These are phyloP conservation scores for Brachyptera putata DNA, from an alignment of 2,888 invertebrate species.

Conservation along the genomic window DNA sequence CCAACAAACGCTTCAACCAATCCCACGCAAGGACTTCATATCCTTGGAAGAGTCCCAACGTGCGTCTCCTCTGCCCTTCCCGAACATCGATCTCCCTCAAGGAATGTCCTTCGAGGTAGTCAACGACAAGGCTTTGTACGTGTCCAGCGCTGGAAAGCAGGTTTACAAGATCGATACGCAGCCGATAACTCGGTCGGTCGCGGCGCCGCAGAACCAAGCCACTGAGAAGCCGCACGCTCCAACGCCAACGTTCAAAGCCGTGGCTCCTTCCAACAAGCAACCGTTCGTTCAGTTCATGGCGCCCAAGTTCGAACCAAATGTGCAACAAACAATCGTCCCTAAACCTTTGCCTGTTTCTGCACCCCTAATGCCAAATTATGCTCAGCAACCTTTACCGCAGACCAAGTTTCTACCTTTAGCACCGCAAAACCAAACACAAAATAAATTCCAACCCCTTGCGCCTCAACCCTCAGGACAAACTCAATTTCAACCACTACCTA, in stretches of 20 bases:
- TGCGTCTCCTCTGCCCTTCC: slow-evolving; percentile 24
- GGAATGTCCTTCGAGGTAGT: slow-evolving; percentile 23
- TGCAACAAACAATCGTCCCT: not conserved
- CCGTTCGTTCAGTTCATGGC: slow-evolving; percentile 7
- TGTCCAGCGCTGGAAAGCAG: not conserved
- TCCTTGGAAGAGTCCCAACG: slow-evolving; percentile 15
- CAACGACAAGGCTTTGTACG: slow-evolving; percentile 7
- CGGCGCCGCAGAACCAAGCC: not conserved
- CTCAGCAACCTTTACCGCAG: not conserved
- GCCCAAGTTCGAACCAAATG: not conserved
- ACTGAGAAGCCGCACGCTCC: not conserved
- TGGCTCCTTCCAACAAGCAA: not conserved
- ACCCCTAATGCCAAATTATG: no score
- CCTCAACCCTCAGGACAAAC: not conserved
- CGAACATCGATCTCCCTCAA: slow-evolving; percentile 24
- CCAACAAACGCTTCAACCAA: not conserved
- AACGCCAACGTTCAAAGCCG: not conserved
- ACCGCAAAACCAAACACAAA: not conserved
- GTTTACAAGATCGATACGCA: slow-evolving; percentile 7
- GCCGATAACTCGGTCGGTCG: not conserved
- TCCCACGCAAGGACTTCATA: not conserved
- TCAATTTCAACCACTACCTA: not conserved
- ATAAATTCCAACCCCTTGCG: not conserved
- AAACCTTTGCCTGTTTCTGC: not conserved
- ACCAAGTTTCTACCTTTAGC: not conserved